These are phyloP conservation scores for Mercenaria mercenaria DNA, from an alignment of 1,140 invertebrate genomes.

Conservation along the genomic window DNA sequence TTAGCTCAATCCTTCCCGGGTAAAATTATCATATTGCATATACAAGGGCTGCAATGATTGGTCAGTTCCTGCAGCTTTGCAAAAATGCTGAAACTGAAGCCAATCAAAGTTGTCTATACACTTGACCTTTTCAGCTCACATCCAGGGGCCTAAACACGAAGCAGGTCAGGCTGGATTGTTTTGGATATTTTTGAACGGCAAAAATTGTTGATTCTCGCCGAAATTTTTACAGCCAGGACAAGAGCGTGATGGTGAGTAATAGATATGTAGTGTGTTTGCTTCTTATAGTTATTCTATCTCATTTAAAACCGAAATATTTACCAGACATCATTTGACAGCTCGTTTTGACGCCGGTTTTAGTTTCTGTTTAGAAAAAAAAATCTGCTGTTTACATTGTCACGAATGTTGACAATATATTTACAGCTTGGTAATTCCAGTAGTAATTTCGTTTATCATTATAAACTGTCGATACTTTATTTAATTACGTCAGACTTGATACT, in stretches of 20 bases:
- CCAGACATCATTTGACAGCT: neutral
- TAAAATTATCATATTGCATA: neutral
- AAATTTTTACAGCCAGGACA: neutral
- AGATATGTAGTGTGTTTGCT: neutral
- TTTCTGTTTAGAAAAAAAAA: neutral
- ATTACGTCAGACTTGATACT: too few relatives aligned
- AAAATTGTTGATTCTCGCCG: neutral
- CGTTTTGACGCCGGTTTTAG: neutral
- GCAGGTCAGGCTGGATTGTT: conserved; percentile 66
- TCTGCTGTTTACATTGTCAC: too few relatives aligned
- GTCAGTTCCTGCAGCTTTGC: conserved; percentile 50
- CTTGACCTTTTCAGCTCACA: conserved; percentile 62
- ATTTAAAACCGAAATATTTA: neutral
- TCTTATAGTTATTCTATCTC: neutral
- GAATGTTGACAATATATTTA: too few relatives aligned
- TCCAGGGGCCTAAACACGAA: conserved; percentile 72
- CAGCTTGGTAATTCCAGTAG: too few relatives aligned
- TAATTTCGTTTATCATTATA: too few relatives aligned
- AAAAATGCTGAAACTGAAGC: conserved; percentile 12
- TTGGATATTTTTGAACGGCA: conserved; percentile 45
- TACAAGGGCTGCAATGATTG: conserved; percentile 65
- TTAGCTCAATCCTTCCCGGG: neutral
- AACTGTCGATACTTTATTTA: too few relatives aligned
- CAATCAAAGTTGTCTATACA: conserved; percentile 69
- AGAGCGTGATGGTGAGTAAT: neutral